Conservation (phyloP, 2,797 vertebrate genomes). For the Chelidonichthys spinosus region DNA sequence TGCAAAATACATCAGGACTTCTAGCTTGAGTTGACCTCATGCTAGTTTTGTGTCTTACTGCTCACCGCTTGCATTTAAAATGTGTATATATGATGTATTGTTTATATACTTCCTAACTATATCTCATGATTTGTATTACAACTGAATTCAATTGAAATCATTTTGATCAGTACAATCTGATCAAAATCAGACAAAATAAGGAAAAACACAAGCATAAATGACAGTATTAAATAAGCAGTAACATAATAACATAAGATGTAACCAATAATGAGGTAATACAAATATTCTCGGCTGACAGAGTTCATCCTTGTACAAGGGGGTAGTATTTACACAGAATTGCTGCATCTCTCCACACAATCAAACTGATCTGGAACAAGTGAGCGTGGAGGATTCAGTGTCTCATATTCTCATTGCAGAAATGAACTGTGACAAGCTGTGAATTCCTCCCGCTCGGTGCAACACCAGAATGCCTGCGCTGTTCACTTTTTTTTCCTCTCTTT, state of each 20-base stretch:
- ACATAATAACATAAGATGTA: background rate
- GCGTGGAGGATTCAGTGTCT: constrained; percentile 36
- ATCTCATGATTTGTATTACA: background rate
- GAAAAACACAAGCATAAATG: background rate
- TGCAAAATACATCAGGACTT: background rate
- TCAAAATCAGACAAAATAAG: background rate
- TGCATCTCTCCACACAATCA: constrained; percentile 30
- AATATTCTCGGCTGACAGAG: background rate
- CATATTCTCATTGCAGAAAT: constrained; percentile 53
- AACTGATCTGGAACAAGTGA: constrained; percentile 37
- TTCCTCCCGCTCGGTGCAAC: constrained; percentile 43
- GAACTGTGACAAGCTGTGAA: constrained; percentile 62
- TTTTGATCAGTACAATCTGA: background rate
- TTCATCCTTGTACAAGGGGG: constrained; percentile 2
- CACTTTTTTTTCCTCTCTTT: too few relatives aligned
- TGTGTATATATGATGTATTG: background rate
- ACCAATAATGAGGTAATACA: background rate
- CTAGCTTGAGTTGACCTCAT: too few relatives aligned
- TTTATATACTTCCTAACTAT: background rate
- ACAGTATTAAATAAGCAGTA: background rate
- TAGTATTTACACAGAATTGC: constrained; percentile 21
- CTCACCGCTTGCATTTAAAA: background rate
- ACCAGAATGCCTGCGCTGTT: constrained; percentile 42
- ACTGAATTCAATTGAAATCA: background rate
- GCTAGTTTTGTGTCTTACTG: background rate